Evolutionary conservation across 2,888 invertebrate species (phyloP).

Genomic region (Lasioglossum morio): DNA sequence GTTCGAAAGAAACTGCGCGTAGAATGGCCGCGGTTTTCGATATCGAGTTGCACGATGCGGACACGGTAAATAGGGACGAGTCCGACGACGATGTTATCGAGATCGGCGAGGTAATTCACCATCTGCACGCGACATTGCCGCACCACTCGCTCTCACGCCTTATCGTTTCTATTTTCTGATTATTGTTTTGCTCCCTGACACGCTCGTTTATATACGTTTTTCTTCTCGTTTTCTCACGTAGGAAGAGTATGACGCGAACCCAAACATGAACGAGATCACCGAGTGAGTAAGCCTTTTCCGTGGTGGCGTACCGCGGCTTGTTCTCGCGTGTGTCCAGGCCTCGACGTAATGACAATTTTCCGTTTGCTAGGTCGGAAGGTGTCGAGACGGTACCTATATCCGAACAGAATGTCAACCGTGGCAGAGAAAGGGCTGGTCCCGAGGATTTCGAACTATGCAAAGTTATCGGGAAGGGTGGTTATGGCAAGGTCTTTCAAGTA

Average conservation of each 20-base stretch:
- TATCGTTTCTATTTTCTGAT: conserved; percentile 16
- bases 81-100: conserved; percentile 96
- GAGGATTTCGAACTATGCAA: conserved; percentile 91
- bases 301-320: conserved; percentile 2
- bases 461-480: conserved; percentile 91
- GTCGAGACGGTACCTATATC: conserved; percentile 90
- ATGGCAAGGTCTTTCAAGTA: conserved; percentile 90
- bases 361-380: conserved; percentile 84
- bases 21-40: conserved; percentile 95
- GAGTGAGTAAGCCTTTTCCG: conserved; percentile 88
- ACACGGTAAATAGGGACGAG: conserved; percentile 89
- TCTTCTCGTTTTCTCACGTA: conserved; percentile 82
- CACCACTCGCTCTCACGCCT: conserved; percentile 23
- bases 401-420: conserved; percentile 93
- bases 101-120: conserved; percentile 90
- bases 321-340: conserved; percentile 3
- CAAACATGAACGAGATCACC: conserved; percentile 91
- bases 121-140: conserved; percentile 32
- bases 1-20: conserved; percentile 35
- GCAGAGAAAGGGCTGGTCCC: conserved; percentile 94
- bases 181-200: conserved; percentile 8
- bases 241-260: conserved; percentile 93
- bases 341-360: conserved; percentile 44
- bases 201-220: conserved; percentile 37
- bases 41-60: conserved; percentile 92